A percentile compares a stretch with the other conserved stretches of the same genome.
phyloP scores from a whole-genome alignment of 1,140 invertebrate genomes.

The Kradibia gibbosae region DNA sequence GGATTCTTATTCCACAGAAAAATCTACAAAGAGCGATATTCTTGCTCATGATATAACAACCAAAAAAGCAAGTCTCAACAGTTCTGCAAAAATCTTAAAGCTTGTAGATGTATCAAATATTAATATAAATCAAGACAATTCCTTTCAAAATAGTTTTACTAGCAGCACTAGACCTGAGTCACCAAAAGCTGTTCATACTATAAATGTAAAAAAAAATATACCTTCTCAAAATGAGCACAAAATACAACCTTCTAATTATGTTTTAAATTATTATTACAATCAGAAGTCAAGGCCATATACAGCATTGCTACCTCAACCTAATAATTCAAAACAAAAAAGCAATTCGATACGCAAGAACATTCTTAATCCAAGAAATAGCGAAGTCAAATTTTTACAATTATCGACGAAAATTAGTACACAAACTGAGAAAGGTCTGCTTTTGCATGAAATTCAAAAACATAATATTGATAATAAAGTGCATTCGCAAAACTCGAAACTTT shows the following conservation, averaged over 20 bases:
- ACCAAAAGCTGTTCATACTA: background rate
- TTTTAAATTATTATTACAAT: background rate
- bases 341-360: background rate
- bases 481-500: background rate
- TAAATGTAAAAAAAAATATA: conserved; percentile 5
- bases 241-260: background rate
- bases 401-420: background rate
- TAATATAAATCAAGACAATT: background rate
- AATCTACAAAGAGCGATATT: conserved; percentile 76
- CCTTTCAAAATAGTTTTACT: background rate
- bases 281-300: background rate
- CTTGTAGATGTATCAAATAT: background rate
- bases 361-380: background rate
- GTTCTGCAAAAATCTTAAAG: background rate
- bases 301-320: background rate
- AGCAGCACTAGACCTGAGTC: background rate
- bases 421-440: background rate
- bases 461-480: background rate
- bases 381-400: background rate
- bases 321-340: background rate
- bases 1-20: conserved; percentile 70
- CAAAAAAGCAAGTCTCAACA: conserved; percentile 75
- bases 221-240: background rate
- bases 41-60: conserved; percentile 79
- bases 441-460: background rate